These are phyloP conservation scores for Xenentodon cancila DNA, from an alignment of 2,797 vertebrate genomes.

Conservation along the genomic window DNA sequence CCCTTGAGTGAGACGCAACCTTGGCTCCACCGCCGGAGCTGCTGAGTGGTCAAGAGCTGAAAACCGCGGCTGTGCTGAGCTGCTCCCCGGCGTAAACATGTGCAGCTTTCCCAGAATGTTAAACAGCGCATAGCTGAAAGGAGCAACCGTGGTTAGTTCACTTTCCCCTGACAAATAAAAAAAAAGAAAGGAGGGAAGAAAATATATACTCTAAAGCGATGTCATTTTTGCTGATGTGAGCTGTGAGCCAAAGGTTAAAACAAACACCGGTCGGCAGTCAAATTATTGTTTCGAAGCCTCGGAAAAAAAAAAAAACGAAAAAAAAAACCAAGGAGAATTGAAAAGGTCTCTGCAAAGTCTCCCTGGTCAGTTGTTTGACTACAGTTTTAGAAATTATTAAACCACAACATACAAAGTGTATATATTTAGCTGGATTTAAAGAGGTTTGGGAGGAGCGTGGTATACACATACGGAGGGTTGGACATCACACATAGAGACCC, in stretches of 20 bases:
- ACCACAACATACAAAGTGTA: no score
- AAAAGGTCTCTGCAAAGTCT: slow-evolving; percentile 10
- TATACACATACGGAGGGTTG: no score
- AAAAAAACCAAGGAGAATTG: background rate
- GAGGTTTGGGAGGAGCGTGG: no score
- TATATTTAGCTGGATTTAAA: no score
- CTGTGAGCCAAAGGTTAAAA: slow-evolving; percentile 32
- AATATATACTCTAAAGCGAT: slow-evolving; percentile 10
- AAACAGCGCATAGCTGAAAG: slow-evolving; percentile 47
- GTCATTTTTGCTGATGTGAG: slow-evolving; percentile 28
- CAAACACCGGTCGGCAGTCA: background rate
- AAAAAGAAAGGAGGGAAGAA: background rate
- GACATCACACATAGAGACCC: no score
- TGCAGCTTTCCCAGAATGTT: slow-evolving; percentile 61
- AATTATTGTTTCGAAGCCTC: no score
- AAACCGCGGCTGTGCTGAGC: slow-evolving; percentile 40
- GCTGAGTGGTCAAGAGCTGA: slow-evolving; percentile 48
- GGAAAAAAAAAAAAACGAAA: no score
- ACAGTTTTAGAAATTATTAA: no score
- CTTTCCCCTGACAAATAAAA: slow-evolving; percentile 44
- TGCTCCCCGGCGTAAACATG: slow-evolving; percentile 54
- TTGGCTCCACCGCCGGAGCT: slow-evolving; percentile 38
- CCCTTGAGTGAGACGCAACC: slow-evolving; percentile 61
- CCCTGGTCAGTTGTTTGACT: background rate
- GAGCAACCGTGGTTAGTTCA: slow-evolving; percentile 29